Evolutionary conservation across 2,113 vertebrate species (phyloP).

Genomic region (Rafetus swinhoei): DNA sequence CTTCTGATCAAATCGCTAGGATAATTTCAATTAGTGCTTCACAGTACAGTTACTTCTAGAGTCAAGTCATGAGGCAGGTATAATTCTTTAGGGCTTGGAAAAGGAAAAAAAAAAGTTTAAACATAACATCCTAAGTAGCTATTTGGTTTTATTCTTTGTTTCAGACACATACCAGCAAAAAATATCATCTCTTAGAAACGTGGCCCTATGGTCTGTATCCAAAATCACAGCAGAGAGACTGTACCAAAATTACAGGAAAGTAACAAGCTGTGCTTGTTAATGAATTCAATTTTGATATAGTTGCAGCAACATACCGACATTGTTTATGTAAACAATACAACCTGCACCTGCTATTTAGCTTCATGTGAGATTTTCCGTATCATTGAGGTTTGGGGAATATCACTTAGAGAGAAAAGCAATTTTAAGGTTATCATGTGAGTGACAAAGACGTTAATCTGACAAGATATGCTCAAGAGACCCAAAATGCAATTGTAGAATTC

Average conservation of each 20-base stretch:
- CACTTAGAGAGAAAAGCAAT: slow-evolving; percentile 72
- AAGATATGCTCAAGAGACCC: slow-evolving; percentile 71
- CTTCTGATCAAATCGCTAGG: not conserved
- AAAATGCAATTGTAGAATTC: slow-evolving; percentile 64
- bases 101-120: not conserved
- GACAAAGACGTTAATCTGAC: slow-evolving; percentile 79
- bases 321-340: slow-evolving; percentile 71
- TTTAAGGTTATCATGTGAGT: slow-evolving; percentile 76
- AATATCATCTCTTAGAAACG: not conserved
- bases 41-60: not conserved
- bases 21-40: not conserved
- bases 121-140: not conserved
- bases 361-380: slow-evolving; percentile 52
- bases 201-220: not conserved
- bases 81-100: not conserved
- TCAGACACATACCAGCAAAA: not conserved
- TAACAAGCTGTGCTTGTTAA: slow-evolving; percentile 16
- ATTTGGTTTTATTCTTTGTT: not conserved
- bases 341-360: slow-evolving; percentile 59
- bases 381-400: slow-evolving; percentile 67
- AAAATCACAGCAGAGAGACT: slow-evolving; percentile 13
- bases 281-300: slow-evolving; percentile 54
- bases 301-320: slow-evolving; percentile 49
- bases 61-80: not conserved
- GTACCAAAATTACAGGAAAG: slow-evolving; percentile 45